Evolutionary conservation across 2,113 vertebrate genomes (phyloP), one percentile per base, ranked within the genome.

Genomic region (Thymallus thymallus): DNA sequence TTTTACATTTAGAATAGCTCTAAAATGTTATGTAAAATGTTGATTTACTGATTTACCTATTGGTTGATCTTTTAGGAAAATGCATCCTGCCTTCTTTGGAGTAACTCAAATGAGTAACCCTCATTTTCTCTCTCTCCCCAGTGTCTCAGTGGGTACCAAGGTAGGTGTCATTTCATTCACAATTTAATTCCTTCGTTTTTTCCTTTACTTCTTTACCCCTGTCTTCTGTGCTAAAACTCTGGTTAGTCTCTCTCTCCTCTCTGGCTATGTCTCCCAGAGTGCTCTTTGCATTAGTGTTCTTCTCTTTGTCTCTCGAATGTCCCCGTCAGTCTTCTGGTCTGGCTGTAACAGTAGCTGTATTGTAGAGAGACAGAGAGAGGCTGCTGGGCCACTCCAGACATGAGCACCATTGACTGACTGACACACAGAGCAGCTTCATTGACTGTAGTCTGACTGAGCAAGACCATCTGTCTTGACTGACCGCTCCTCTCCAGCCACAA

Each of bases 131-230:
- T 63, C 35, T 41, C 76, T 92, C 88, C 76, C 76, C 93, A 98
- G 97, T 89, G 96, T 97, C 95, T 94, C 96, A 93, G 97, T 97
- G 94, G 97, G 97, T 93, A 99, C 97, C 89, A 99, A 99, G 97
- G 97, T 99, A 98, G 74, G 95, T 77, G 65, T 29, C 32, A 18
- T 18, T 51, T 51, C 48, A 18, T 41, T 41, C 9, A 41, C 9
- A 12, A 41, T 41, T 41, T 3, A 12, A 41, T 18, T 5, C 4
- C 48, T 51, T 5, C 0, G 9, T 5, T 18, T 51, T 18, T 5
- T 1, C n/a, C 48, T 18, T 1, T 5, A 0, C 18, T 3, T 18
- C 16, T 18, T 51, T 51, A 51, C 12, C 16, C 3, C 16, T 51
- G 46, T 16, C 4, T 18, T 16, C 48, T 51, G 48, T 18, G 48